Conservation (phyloP, 2,113 vertebrate genomes). For the Erythrolamprus reginae region DNA sequence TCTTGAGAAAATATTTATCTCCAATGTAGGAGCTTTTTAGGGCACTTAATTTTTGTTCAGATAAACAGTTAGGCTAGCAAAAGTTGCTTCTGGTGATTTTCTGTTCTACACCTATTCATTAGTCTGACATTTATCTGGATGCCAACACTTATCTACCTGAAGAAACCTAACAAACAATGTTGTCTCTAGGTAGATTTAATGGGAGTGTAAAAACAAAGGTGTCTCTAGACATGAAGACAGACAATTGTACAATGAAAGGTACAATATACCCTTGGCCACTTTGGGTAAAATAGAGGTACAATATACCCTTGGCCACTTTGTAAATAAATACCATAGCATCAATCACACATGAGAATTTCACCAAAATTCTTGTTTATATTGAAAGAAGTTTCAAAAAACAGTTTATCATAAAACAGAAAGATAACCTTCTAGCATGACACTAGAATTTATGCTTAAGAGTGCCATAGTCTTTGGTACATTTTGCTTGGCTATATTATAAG, state of each 20-base stretch:
- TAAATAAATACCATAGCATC: not conserved
- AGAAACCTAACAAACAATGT: not conserved
- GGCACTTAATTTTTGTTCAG: not conserved
- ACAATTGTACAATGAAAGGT: not conserved
- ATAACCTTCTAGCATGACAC: not conserved
- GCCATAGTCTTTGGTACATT: not conserved
- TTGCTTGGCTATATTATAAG: conserved; percentile 7
- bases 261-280: not conserved
- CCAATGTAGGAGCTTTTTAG: not conserved
- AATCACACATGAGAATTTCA: not conserved
- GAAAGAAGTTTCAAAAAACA: not conserved
- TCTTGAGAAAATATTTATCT: not conserved
- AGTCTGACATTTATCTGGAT: not conserved
- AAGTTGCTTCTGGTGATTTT: not conserved
- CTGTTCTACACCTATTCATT: not conserved
- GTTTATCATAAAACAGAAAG: not conserved
- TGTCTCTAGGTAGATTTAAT: not conserved
- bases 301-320: not conserved
- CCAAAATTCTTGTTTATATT: not conserved
- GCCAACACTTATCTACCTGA: not conserved
- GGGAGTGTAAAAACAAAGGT: not conserved
- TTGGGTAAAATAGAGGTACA: too few relatives aligned
- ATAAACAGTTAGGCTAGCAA: not conserved
- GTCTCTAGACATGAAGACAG: not conserved
- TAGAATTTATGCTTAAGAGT: not conserved